phyloP scores from a whole-genome alignment of 2,113 vertebrate species.

The Periophthalmus modestus region DNA sequence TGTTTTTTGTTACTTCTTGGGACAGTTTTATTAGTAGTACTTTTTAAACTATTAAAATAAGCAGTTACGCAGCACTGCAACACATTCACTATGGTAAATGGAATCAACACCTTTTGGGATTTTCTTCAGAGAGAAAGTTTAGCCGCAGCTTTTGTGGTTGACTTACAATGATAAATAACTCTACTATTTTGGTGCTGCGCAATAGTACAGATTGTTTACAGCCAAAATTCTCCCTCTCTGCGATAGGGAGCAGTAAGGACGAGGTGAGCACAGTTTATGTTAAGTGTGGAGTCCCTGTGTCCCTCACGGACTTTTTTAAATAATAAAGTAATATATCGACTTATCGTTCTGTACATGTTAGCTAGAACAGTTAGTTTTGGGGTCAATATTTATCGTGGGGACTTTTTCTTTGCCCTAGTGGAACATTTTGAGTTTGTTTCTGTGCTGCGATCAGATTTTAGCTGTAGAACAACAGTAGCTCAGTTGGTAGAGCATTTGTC shows the following conservation, averaged over 20 bases:
- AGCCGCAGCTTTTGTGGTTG: background rate
- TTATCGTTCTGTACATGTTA: too few relatives aligned
- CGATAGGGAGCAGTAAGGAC: background rate
- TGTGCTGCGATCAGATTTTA: too few relatives aligned
- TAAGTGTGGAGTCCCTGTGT: background rate
- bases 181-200: background rate
- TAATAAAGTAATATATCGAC: too few relatives aligned
- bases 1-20: background rate
- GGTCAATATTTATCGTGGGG: too few relatives aligned
- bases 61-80: background rate
- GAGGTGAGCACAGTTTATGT: background rate
- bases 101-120: background rate
- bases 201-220: background rate
- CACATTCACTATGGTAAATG: background rate
- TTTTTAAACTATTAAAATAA: background rate
- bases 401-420: too few relatives aligned
- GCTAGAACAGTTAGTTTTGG: too few relatives aligned
- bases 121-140: background rate
- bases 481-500: too few relatives aligned
- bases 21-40: background rate
- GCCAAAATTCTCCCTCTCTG: background rate
- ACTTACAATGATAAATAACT: slow-evolving; percentile 2
- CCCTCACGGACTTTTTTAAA: too few relatives aligned
- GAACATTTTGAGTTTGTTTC: too few relatives aligned
- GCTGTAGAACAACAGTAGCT: too few relatives aligned